Base-by-base conservation (phyloP, 2,888 invertebrate genomes). In the Agrenia bidenticulata region DNA sequence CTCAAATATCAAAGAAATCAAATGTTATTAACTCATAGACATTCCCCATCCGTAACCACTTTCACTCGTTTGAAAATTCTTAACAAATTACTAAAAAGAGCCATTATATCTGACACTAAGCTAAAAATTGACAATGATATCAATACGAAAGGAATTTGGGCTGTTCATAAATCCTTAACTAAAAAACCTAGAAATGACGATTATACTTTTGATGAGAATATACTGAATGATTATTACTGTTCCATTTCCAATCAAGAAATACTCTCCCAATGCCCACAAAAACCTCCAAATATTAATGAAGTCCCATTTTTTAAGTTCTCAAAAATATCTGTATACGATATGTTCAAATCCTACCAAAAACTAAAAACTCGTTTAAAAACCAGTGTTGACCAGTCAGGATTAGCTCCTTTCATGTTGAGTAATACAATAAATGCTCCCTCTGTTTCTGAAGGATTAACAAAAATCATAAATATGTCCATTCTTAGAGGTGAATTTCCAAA, bases 391-490 rank as follows among this genome's bases (percentile, higher is more conserved):
- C 17, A 21, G 11, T 9, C 26, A 9, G 55, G 55, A 27, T 24
- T 55, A 27, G 5, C 32, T 13, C 55, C 55, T 9, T 37, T 55
- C 11, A 55, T 27, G 32, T 11, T 55, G 5, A 27, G 19, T 4
- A 2, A 17, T 4, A 55, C 32, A 5, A 32, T 55, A 2, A 11
- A 27, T 27, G 2, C 9, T 32, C 55, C 55, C 4, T 2, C 2
- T 2, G 23, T 17, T 4, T 9, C n/a, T 64, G 58, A 32, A 13
- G 32, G 19, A 5, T 26, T 64, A n/a, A 2, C 19, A 5, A 11
- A 5, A 1, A n/a, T 60, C 2, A 37, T 60, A 23, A 64, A 64
- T 55, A 21, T 1, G 2, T 60, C 60, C n/a, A 39, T 64, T 7
- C 1, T 15, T 17, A 15, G 2, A 2, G 60, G 63, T 2, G 15